Percentiles rank a stretch among this genome's conserved stretches.
phyloP scores from a whole-genome alignment of 2,797 vertebrate genomes.

The Bradypodion pumilum region DNA sequence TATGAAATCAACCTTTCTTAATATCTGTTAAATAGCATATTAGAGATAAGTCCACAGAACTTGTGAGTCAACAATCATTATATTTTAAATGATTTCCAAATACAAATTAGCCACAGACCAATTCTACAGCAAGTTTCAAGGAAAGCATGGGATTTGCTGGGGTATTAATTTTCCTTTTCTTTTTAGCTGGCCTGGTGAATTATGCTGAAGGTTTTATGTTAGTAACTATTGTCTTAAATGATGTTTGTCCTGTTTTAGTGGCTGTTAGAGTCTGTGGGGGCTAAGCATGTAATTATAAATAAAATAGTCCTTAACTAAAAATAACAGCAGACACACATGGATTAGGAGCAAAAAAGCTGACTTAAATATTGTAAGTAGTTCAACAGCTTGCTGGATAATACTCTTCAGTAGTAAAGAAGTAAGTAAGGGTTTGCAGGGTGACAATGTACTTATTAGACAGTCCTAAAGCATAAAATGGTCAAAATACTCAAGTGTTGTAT shows the following conservation, averaged over 20 bases:
- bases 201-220: not conserved
- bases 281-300: constrained; percentile 1
- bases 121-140: not conserved
- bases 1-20: not conserved
- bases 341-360: not conserved
- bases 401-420: not conserved
- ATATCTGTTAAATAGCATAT: not conserved
- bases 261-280: not conserved
- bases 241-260: constrained; percentile 5
- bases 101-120: not conserved
- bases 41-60: not conserved
- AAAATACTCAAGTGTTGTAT: not conserved
- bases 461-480: not conserved
- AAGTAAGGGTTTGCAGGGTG: not conserved
- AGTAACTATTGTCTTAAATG: not conserved
- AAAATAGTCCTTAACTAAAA: constrained; percentile 15
- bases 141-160: not conserved
- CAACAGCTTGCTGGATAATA: not conserved
- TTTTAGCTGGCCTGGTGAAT: not conserved
- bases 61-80: not conserved
- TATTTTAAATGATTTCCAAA: not conserved
- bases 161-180: not conserved
- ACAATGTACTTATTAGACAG: not conserved
- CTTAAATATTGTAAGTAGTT: constrained; percentile 7
- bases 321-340: not conserved